Percentiles rank a stretch among this genome's conserved stretches.
Conservation (phyloP, 2,888 invertebrate genomes). For the Trichogramma dendrolimi region DNA sequence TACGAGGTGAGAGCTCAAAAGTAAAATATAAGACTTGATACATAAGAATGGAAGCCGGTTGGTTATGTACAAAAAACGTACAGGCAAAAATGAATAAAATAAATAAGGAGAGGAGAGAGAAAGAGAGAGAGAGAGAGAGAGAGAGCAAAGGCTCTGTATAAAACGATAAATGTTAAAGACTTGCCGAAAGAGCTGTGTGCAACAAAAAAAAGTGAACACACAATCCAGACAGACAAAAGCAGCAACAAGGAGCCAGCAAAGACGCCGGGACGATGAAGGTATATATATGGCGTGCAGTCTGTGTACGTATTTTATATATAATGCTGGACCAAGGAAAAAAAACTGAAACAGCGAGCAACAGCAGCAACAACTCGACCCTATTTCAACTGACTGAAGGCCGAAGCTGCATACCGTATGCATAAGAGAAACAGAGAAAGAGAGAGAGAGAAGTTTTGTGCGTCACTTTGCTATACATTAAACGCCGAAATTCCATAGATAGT, state of each 20-base stretch:
- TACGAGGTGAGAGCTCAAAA: not conserved
- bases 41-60: too few species aligned
- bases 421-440: conserved; percentile 8
- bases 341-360: not conserved
- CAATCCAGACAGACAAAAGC: conserved; percentile 13
- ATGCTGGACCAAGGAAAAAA: not conserved
- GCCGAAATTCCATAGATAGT: too few species aligned
- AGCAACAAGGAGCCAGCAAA: not conserved
- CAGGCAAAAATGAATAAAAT: too few species aligned
- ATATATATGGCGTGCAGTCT: too few species aligned
- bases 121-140: not conserved
- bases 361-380: conserved; percentile 34
- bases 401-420: conserved; percentile 31
- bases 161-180: conserved; percentile 19
- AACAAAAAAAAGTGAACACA: conserved; percentile 13
- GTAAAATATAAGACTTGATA: conserved; percentile 7
- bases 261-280: conserved; percentile 11
- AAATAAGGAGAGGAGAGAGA: not conserved
- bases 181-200: conserved; percentile 23
- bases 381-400: conserved; percentile 45
- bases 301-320: too few species aligned
- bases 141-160: not conserved
- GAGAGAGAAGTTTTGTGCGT: conserved; percentile 4
- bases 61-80: too few species aligned
- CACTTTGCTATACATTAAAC: not conserved